Evolutionary conservation across 2,113 vertebrate species (phyloP).

Genomic region (Eretmochelys imbricata): DNA sequence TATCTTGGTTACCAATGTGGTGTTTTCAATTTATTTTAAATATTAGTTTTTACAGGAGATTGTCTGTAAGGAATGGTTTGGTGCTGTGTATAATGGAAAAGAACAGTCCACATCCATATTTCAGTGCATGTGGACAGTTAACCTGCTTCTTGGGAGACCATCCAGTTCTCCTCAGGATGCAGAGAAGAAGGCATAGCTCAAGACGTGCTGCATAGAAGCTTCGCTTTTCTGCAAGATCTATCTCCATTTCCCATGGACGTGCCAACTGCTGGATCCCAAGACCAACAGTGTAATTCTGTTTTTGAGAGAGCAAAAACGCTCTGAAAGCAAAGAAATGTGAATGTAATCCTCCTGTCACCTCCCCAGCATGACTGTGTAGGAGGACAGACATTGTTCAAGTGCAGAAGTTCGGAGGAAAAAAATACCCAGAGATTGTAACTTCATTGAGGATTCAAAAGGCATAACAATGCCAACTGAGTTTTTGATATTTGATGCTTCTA

Average conservation of each 20-base stretch:
- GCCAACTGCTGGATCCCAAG: neutral
- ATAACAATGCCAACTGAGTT: neutral
- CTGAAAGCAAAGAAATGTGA: neutral
- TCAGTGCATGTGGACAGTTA: neutral
- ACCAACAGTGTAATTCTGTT: neutral
- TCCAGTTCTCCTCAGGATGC: neutral
- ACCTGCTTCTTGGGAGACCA: neutral
- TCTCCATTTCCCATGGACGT: neutral
- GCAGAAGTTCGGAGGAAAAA: neutral
- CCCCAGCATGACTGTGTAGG: conserved; percentile 4
- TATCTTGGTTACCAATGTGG: neutral
- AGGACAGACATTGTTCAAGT: conserved; percentile 30
- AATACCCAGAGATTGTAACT: neutral
- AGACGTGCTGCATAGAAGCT: neutral
- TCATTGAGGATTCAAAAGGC: conserved; percentile 41
- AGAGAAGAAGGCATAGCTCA: neutral
- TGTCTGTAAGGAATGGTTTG: neutral
- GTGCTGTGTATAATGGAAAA: neutral
- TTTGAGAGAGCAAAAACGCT: neutral
- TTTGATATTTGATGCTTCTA: neutral
- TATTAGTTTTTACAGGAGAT: neutral
- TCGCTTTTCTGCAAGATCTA: neutral
- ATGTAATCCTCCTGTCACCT: neutral
- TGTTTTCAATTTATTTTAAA: neutral
- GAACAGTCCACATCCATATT: neutral